Evolutionary conservation across 1,140 invertebrate genomes (phyloP).

Genomic region (Saxidomus purpurata): DNA sequence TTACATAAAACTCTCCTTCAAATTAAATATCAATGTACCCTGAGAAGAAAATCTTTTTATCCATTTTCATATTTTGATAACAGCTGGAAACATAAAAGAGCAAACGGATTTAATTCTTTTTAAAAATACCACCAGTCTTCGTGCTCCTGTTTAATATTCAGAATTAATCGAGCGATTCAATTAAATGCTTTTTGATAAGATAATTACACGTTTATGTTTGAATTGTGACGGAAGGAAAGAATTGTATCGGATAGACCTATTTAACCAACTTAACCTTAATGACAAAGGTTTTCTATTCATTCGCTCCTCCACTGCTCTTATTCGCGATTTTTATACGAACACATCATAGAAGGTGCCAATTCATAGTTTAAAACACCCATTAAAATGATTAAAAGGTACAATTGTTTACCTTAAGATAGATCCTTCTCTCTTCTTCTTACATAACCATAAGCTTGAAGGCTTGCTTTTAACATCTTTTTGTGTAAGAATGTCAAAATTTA

Average conservation of each 20-base stretch:
- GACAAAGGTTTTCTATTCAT: neutral
- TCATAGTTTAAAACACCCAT: neutral
- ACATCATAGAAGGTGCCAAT: neutral
- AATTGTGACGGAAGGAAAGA: neutral
- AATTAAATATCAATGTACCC: too few species aligned
- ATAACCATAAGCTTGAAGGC: too few species aligned
- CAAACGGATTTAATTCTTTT: neutral
- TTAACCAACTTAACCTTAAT: slow-evolving; percentile 1
- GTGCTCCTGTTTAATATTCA: neutral
- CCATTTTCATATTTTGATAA: too few species aligned
- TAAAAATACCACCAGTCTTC: neutral
- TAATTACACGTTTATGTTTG: slow-evolving; percentile 13
- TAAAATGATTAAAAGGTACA: too few species aligned
- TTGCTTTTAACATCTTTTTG: too few species aligned
- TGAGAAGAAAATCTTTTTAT: too few species aligned
- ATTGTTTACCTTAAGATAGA: too few species aligned
- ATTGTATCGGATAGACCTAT: neutral
- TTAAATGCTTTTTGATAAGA: neutral
- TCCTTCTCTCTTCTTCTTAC: too few species aligned
- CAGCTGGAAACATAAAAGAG: too few species aligned
- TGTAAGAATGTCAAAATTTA: too few species aligned
- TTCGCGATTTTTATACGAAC: neutral
- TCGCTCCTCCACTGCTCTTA: neutral
- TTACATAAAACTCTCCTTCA: too few species aligned
- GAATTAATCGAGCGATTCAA: slow-evolving; percentile 22